Evolutionary conservation across 2,113 vertebrate species (phyloP).

Genomic region (Struthidea cinerea): DNA sequence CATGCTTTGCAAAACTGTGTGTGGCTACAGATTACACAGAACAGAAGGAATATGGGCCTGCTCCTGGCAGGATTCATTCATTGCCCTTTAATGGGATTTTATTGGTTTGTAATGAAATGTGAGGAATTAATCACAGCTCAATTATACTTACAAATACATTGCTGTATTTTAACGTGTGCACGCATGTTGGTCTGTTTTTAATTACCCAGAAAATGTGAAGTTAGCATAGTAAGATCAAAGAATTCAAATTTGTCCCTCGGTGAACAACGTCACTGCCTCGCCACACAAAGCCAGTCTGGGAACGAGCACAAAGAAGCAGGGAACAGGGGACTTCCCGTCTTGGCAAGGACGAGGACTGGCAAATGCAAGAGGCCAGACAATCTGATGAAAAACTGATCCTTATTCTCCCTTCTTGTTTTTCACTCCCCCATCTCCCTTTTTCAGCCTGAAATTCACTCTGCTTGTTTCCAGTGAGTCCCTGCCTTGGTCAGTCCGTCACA

Average conservation of each 20-base stretch:
- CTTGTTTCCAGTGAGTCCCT: background rate
- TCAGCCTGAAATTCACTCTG: background rate
- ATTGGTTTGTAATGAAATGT: constrained; percentile 10
- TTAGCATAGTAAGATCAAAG: background rate
- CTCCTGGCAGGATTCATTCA: background rate
- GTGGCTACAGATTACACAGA: background rate
- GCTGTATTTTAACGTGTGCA: background rate
- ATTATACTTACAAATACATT: background rate
- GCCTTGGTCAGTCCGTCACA: rapidly evolving
- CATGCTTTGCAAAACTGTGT: background rate
- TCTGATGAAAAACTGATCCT: background rate
- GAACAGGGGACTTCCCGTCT: background rate
- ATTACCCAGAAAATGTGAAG: background rate
- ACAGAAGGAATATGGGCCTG: background rate
- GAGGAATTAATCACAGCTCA: constrained; percentile 9
- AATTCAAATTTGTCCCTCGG: background rate
- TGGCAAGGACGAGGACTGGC: background rate
- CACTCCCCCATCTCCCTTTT: background rate
- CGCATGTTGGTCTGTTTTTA: background rate
- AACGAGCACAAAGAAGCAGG: background rate
- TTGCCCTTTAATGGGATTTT: background rate
- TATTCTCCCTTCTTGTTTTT: background rate
- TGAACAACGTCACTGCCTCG: rapidly evolving
- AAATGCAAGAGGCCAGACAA: background rate
- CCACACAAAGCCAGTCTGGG: background rate